phyloP scores from a whole-genome alignment of 2,113 vertebrate species.

The Elgaria multicarinata region DNA sequence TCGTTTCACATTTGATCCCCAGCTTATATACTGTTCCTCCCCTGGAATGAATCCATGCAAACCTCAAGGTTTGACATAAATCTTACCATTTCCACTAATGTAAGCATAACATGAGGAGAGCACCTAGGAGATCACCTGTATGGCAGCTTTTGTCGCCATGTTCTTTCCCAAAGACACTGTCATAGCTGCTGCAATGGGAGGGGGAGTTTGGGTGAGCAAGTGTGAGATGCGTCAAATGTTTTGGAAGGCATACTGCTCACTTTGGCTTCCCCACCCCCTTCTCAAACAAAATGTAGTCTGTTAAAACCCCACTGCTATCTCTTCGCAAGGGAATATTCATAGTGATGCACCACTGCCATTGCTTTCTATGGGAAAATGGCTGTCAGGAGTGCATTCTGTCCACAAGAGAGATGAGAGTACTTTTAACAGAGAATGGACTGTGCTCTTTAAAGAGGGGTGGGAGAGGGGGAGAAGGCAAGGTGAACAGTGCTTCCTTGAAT shows the following conservation, averaged over 20 bases:
- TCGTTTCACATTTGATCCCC: neutral
- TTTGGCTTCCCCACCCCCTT: neutral
- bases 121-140: neutral
- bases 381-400: neutral
- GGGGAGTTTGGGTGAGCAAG: neutral
- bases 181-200: neutral
- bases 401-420: neutral
- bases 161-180: neutral
- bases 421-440: neutral
- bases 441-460: neutral
- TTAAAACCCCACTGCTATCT: no score
- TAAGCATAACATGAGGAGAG: neutral
- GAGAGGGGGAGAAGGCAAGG: neutral
- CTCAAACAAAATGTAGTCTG: no score
- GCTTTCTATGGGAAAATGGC: neutral
- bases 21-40: neutral
- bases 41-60: constrained; percentile 3
- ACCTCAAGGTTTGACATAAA: neutral
- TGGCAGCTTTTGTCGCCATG: neutral
- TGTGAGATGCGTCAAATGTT: neutral
- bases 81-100: neutral
- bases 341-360: no score
- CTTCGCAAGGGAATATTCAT: no score
- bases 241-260: neutral
- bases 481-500: neutral